phyloP scores from a whole-genome alignment of 2,797 vertebrate species.

The Eremophila alpestris region DNA sequence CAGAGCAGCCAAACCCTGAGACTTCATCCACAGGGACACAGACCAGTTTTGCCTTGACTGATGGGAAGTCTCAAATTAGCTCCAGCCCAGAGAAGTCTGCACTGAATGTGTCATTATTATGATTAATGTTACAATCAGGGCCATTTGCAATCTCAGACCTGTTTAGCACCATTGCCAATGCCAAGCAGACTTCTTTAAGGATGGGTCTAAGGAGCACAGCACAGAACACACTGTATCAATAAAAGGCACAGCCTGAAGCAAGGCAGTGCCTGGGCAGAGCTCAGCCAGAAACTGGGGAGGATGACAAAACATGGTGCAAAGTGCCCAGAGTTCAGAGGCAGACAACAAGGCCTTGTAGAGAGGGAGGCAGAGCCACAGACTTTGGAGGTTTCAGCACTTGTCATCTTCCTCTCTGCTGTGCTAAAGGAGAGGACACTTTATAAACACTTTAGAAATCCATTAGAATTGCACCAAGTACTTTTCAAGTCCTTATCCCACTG shows the following conservation, averaged over 20 bases:
- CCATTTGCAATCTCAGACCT: not conserved
- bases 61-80: not conserved
- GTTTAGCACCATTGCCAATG: not conserved
- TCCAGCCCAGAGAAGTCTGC: not conserved
- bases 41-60: not conserved
- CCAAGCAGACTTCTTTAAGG: not conserved
- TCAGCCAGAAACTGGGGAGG: not conserved
- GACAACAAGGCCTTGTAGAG: not conserved
- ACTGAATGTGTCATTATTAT: not conserved
- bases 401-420: not conserved
- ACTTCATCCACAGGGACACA: not conserved
- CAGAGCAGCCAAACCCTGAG: not conserved
- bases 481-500: not conserved
- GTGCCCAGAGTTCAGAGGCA: not conserved
- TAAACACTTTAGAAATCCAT: not conserved
- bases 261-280: not conserved
- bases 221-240: not conserved
- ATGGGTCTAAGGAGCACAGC: not conserved
- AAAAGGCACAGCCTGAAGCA: not conserved
- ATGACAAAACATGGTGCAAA: not conserved
- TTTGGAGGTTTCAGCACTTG: accelerated
- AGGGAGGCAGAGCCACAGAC: not conserved
- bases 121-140: not conserved
- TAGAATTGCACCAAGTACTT: not conserved
- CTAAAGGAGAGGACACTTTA: not conserved